Base-by-base conservation (phyloP, 2,113 vertebrate species). In the Helogale parvula region DNA sequence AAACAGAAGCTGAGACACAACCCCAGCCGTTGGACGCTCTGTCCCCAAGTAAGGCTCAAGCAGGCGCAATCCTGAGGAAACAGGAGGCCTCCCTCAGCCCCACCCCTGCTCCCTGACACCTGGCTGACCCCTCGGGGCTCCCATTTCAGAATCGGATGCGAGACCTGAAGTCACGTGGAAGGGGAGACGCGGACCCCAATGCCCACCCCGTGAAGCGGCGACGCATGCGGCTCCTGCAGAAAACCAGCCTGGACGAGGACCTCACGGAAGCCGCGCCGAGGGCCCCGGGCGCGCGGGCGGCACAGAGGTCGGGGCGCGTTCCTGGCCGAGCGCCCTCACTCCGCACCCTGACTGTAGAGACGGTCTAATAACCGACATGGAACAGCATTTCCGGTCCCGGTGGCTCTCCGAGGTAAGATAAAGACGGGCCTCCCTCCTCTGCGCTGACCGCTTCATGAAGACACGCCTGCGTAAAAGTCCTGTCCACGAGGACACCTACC, bases 401-500 rank as follows among this genome's bases (percentile, higher is more conserved):
- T 1, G 5, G 15, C 52, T 50, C 54, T 31, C 83, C 52, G 27
- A 23, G 6, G 7, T 29, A 29, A 69, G 45, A 57, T 1, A 66
- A 54, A 80, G n/a, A 12, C 12, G 1, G 13, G 19, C n/a, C 57
- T n/a, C 79, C 19, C 9, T 17, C 60, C 3, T 21, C 25, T 14
- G 25, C 33, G 60, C 50, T 16, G 12, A 16, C 60, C n/a, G 7
- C 50, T 17, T 66, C 11, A 65, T 35, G 57, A 50, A 79, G 41
- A 33, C 2, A 17, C 2, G 3, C 27, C 21, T 45, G 16, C 27
- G 1, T 52, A 7, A 27, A 63, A 7, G 5, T 11, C 0, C 14
- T 7, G 29, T 2, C 1, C 6, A 29, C 12, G 2, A n/a, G 31
- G 29, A 29, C 14, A 10, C 77, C 98, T 97, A 99, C 99, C 99